Conservation (phyloP, 2,797 vertebrate genomes). For the Cyprinodon diabolis region DNA sequence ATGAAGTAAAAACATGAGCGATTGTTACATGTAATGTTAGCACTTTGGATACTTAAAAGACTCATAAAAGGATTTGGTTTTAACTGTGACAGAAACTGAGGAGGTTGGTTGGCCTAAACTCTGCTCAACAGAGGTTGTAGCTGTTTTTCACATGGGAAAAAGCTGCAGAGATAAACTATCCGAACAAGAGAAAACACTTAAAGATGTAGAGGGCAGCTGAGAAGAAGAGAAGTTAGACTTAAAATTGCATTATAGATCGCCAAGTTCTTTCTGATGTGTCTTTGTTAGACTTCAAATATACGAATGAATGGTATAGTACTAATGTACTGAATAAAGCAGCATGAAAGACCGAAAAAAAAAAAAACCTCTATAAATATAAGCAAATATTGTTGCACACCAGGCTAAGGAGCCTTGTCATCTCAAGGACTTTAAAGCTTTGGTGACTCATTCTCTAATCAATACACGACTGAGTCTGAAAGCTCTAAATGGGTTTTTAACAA, state of each 20-base stretch:
- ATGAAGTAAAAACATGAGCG: background rate
- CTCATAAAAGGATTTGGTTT: conserved; percentile 7
- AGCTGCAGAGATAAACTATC: conserved; percentile 24
- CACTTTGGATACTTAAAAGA: background rate
- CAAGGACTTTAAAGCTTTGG: background rate
- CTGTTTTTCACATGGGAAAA: conserved; percentile 30
- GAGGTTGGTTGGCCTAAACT: conserved; percentile 11
- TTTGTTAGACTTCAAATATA: conserved; percentile 11
- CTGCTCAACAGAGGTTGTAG: conserved; percentile 3
- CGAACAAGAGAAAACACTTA: conserved; percentile 59
- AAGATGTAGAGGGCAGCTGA: conserved; percentile 7
- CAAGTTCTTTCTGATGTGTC: background rate
- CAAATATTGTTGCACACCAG: background rate
- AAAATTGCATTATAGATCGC: conserved; percentile 8
- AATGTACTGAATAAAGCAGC: background rate
- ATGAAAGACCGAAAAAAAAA: background rate
- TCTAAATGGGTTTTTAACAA: conserved; percentile 28
- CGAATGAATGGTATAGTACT: background rate
- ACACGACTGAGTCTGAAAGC: conserved; percentile 24
- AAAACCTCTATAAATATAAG: no score
- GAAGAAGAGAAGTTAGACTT: conserved; percentile 24
- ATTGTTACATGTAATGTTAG: background rate
- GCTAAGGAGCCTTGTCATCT: conserved; percentile 3
- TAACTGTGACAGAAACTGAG: conserved; percentile 5
- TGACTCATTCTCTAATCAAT: conserved; percentile 44